A percentile compares a stretch with the other conserved stretches of the same genome.
These are phyloP conservation scores for Sebastiscus tertius DNA, from an alignment of 2,797 vertebrate genomes.

Conservation along the genomic window DNA sequence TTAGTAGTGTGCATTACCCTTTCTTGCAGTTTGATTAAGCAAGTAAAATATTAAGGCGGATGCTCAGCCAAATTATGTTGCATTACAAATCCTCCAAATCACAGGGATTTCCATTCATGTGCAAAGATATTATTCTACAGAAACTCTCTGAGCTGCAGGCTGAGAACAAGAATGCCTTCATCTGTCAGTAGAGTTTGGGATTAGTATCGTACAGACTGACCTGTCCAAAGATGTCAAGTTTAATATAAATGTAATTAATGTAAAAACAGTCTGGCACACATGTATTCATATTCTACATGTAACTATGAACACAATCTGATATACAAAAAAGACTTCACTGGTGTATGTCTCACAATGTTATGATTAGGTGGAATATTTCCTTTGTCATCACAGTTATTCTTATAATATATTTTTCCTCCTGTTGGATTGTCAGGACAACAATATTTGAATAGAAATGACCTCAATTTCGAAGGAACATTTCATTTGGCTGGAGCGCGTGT, in stretches of 20 bases:
- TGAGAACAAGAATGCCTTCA: background rate
- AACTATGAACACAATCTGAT: background rate
- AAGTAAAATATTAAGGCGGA: constrained; percentile 74
- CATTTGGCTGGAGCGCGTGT: constrained; percentile 52
- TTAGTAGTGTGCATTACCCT: constrained; percentile 76
- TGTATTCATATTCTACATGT: background rate
- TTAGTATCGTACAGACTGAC: background rate
- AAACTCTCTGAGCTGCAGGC: constrained; percentile 23
- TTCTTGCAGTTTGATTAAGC: constrained; percentile 77
- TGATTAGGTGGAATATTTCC: constrained; percentile 11
- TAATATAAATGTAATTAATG: background rate
- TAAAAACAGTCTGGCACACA: background rate
- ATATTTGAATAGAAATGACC: constrained; percentile 64
- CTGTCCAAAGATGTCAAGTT: background rate
- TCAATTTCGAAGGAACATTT: constrained; percentile 61
- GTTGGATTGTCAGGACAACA: constrained; percentile 51
- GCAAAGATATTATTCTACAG: constrained; percentile 37
- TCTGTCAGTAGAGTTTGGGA: constrained; percentile 8
- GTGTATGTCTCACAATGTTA: constrained; percentile 8
- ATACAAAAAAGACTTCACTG: background rate
- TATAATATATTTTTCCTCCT: constrained; percentile 10
- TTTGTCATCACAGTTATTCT: constrained; percentile 33
- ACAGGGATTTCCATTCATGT: constrained; percentile 53
- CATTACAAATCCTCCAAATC: constrained; percentile 73
- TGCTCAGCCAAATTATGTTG: constrained; percentile 73